phyloP scores from a whole-genome alignment of 2,797 vertebrate genomes.

The Vireo griseus region DNA sequence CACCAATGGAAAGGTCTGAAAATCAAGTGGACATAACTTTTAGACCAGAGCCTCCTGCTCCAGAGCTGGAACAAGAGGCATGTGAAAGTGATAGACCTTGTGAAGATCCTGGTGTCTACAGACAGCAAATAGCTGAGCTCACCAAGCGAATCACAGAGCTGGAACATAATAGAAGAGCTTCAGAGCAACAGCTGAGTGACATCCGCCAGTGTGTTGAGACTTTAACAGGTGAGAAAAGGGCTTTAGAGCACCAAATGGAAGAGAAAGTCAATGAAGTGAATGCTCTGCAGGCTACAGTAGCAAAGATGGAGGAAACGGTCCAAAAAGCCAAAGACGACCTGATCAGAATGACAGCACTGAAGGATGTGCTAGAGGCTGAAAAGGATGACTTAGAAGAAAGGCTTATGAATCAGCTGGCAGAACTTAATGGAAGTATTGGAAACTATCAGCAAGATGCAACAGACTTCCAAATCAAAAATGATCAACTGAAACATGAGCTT shows the following conservation, averaged over 20 bases:
- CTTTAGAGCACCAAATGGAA: conserved; percentile 72
- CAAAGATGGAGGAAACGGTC: conserved; percentile 40
- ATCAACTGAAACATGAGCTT: conserved; percentile 76
- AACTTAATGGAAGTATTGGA: conserved; percentile 97
- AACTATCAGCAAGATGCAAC: conserved; percentile 91
- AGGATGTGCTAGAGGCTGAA: conserved; percentile 79
- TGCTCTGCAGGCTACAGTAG: conserved; percentile 57
- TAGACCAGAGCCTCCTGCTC: neutral
- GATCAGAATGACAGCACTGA: conserved; percentile 73
- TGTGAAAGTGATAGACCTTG: neutral
- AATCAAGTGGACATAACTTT: neutral
- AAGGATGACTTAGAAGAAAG: conserved; percentile 96
- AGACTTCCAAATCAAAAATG: conserved; percentile 78
- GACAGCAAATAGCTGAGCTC: conserved; percentile 62
- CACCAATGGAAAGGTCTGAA: conserved; percentile 38
- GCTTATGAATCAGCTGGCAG: conserved; percentile 96
- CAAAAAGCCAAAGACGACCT: conserved; percentile 76
- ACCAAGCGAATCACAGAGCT: conserved; percentile 59
- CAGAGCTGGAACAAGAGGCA: neutral
- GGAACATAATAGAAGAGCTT: conserved; percentile 49
- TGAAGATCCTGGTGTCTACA: conserved; percentile 33
- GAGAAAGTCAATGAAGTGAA: conserved; percentile 70
- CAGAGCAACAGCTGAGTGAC: conserved; percentile 32
- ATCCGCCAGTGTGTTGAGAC: neutral
- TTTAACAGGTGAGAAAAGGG: conserved; percentile 64